phyloP scores from a whole-genome alignment of 2,113 vertebrate genomes.

The Phalacrocorax carbo region DNA sequence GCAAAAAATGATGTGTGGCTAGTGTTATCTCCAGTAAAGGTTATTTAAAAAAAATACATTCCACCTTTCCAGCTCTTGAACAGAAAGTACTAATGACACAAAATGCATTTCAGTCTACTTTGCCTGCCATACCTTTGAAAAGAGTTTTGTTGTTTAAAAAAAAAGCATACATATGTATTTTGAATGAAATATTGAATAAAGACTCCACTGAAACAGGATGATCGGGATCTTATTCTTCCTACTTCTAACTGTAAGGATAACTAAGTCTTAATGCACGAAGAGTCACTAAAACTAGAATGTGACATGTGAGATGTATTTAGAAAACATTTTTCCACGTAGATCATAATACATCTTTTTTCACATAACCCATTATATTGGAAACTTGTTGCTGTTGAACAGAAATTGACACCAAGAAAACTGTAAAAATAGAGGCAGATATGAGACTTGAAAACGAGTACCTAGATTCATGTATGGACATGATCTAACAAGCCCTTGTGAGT shows the following conservation, averaged over 20 bases:
- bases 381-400: not conserved
- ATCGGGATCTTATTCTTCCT: not conserved
- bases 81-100: not conserved
- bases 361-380: not conserved
- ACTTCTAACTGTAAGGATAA: not conserved
- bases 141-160: not conserved
- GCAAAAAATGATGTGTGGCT: not conserved
- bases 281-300: not conserved
- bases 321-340: not conserved
- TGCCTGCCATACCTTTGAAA: not conserved
- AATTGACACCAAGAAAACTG: not conserved
- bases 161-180: not conserved
- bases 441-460: not conserved
- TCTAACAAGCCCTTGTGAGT: not conserved
- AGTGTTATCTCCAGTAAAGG: not conserved
- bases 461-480: not conserved
- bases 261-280: rapidly evolving
- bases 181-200: not conserved
- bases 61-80: not conserved
- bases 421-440: not conserved
- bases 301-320: not conserved
- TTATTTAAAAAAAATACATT: not conserved
- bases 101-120: not conserved
- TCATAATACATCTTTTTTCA: not conserved
- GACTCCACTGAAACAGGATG: not conserved